Evolutionary conservation across 2,797 vertebrate genomes (phyloP), one percentile per base, ranked within the genome.

Genomic region (Enteromius viviparus): DNA sequence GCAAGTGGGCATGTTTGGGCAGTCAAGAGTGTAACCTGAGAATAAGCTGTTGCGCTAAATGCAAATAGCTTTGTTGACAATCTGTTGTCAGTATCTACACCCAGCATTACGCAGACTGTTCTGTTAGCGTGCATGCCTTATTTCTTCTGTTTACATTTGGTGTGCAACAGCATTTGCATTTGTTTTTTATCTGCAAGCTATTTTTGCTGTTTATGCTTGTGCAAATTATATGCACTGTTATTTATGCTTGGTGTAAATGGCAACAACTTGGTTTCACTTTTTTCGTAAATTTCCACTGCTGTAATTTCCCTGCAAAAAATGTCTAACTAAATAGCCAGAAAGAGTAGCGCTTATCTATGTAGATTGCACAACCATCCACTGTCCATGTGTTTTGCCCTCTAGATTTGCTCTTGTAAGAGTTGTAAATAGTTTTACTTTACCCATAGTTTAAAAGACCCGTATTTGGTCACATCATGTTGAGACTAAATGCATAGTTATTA

Each of bases 1-100:
- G 37, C 37, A 15, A 34, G 21, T 75, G 49, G 29, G 71, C 32
- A 76, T 62, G 55, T 76, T 76, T 76, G 14, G 37, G 19, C 74
- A 60, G n/a, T 60, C 26, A 0, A 60, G 55, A 45, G 37, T 76
- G 34, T 42, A 26, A 42, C 8, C 53, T 60, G 53, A 60, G 34
- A n/a, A 76, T 4, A 42, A 26, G 55, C 12, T 65, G 37, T 76
- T 76, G n/a, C 6, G 40, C 21, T 40, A 23, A 76, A 58, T 40
- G 72, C 72, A 58, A 6, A 75, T 58, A 23, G 72, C 19, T 75
- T 55, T 55, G 72, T 23, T 55, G 32, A 75, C 12, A 23, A 32
- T 12, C 34, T 55, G 72, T 55, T 23, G 51, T 53, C 17, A 32
- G 3, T 40, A 75, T 15, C 11, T 15, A 23, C 47, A 34, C 71